Evolutionary conservation across 2,113 vertebrate genomes (phyloP), one percentile per base, ranked within the genome.

Genomic region (Rhinichthys klamathensis): DNA sequence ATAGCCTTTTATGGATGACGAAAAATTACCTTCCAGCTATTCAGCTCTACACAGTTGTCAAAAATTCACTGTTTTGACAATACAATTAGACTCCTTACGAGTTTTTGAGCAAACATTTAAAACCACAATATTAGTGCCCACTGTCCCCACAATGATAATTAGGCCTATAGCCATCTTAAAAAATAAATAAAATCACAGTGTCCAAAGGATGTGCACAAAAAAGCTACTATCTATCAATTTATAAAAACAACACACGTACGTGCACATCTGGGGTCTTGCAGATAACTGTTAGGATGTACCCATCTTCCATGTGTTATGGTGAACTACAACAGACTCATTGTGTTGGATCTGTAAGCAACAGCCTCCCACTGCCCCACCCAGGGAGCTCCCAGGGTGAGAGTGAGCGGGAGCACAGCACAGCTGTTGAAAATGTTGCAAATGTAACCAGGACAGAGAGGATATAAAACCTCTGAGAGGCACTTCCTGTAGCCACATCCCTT

Each of bases 401-500:
- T 41, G 72, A 87, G 63, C 65, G 27, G 87, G 86, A 82, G 49
- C 38, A 32, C 44, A 85, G 65, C 84, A 80, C 94, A 93, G 93
- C 92, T 94, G 93, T 91, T 91, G 87, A 87, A 92, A 90, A 87
- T 83, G 85, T 85, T 90, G 89, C 87, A 89, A 86, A 91, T 80
- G 67, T 56, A 83, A 87, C 89, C 88, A 82, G 63, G 79, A 89
- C 87, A 83, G 85, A 90, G 88, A 95, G 94, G 93, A 95, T 93
- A 92, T 90, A 88, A 63, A 89, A 92, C 91, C 90, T 92, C 90
- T 90, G 92, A 91, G 90, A 91, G 93, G 89, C 63, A 92, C 90
- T 94, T 94, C 94, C 95, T 93, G 91, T 88, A 88, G 89, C 91
- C 91, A 89, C 91, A 92, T 92, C 93, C 88, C 90, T 92, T 89